Percentiles rank a stretch among this genome's conserved stretches.
Evolutionary conservation across 2,888 invertebrate genomes (phyloP).

Genomic region (Folsomia manolachei): DNA sequence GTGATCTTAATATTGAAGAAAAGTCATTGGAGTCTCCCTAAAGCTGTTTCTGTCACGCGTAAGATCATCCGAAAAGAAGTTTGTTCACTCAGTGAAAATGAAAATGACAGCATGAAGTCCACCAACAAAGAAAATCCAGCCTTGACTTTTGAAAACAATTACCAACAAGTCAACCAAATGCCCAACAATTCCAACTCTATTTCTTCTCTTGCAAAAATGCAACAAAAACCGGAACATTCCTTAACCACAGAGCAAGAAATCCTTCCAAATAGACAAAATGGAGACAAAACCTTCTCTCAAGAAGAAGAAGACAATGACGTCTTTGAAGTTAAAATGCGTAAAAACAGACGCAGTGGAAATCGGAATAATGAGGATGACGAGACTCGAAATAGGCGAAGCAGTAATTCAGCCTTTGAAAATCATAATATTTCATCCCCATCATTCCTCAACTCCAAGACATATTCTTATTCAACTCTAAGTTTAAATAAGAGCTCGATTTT

Average conservation of each 20-base stretch:
- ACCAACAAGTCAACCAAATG: not conserved
- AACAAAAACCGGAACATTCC: not conserved
- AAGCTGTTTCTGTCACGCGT: not conserved
- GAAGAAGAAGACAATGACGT: not conserved
- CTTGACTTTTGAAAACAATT: not conserved
- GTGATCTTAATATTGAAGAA: too few relatives aligned
- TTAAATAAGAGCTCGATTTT: not conserved
- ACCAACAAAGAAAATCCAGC: not conserved
- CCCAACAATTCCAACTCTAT: too few relatives aligned
- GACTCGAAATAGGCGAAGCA: not conserved
- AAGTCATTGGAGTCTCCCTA: not conserved
- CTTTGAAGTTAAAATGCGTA: conserved; percentile 5
- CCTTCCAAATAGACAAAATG: not conserved
- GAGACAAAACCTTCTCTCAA: not conserved
- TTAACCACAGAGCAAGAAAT: not conserved
- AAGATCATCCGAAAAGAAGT: not conserved
- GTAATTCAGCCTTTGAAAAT: not conserved
- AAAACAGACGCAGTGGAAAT: not conserved
- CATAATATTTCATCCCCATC: not conserved
- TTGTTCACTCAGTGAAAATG: not conserved
- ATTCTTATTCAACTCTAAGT: not conserved
- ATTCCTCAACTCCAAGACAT: not conserved
- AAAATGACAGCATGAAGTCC: not conserved
- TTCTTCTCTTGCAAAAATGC: not conserved
- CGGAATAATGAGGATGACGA: not conserved